These are phyloP conservation scores for Drosophila guanche DNA, from an alignment of 1,140 invertebrate species.

Conservation along the genomic window DNA sequence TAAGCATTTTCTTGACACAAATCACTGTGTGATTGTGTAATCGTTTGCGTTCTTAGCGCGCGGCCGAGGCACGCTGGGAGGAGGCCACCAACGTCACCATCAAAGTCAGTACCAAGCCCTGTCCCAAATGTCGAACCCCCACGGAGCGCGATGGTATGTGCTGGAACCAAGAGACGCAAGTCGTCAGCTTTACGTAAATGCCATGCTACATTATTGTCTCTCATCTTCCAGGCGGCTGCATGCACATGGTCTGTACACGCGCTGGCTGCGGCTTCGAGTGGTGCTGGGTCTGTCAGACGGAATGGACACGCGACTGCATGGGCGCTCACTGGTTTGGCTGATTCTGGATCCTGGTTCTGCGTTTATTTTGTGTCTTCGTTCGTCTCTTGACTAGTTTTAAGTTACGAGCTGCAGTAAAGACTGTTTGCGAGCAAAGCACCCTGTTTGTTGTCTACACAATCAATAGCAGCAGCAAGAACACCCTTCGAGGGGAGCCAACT, in stretches of 20 bases:
- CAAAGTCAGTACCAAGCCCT: constrained; percentile 92
- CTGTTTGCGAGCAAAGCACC: constrained; percentile 43
- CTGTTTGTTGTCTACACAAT: constrained; percentile 68
- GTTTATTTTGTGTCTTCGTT: constrained; percentile 8
- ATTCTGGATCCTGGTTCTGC: neutral
- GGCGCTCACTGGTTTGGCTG: constrained; percentile 95
- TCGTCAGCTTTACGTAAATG: constrained; percentile 16
- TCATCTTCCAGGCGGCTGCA: constrained; percentile 90
- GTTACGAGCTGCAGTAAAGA: constrained; percentile 37
- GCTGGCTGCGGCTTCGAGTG: constrained; percentile 91
- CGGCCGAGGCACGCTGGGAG: constrained; percentile 89
- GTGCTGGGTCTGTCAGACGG: constrained; percentile 95
- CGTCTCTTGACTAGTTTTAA: constrained; percentile 55
- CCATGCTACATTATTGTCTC: neutral
- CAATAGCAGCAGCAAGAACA: constrained; percentile 65
- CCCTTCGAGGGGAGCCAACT: constrained; percentile 33
- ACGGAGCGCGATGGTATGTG: constrained; percentile 91
- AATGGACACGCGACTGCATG: constrained; percentile 94
- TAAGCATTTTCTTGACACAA: constrained; percentile 70
- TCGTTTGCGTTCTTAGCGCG: constrained; percentile 60
- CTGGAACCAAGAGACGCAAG: constrained; percentile 1
- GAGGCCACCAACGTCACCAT: constrained; percentile 90
- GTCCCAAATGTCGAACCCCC: constrained; percentile 93
- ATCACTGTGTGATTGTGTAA: constrained; percentile 25
- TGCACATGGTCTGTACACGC: constrained; percentile 91